phyloP scores from a whole-genome alignment of 2,113 vertebrate species.

The Entosphenus tridentatus region DNA sequence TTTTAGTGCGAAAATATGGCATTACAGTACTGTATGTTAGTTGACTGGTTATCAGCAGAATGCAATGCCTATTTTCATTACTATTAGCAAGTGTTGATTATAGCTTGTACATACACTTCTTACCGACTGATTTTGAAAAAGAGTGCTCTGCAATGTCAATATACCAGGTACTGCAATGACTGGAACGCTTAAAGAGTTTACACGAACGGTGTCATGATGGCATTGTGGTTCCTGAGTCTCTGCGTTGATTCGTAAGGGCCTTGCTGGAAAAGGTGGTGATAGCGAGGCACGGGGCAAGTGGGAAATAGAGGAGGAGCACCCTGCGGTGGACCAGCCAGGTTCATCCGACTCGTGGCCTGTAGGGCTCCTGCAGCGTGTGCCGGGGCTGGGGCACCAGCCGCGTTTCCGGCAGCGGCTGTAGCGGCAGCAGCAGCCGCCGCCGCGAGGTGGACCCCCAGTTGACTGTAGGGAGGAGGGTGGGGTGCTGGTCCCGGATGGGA shows the following conservation, averaged over 20 bases:
- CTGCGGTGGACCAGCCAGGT: conserved; percentile 13
- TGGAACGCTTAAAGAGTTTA: conserved; percentile 24
- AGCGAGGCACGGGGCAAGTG: conserved; percentile 92
- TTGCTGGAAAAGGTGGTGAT: conserved; percentile 97
- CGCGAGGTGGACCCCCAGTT: not conserved
- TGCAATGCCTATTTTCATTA: too few species aligned
- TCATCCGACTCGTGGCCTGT: conserved; percentile 32
- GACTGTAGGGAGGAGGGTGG: not conserved
- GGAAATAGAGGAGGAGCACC: conserved; percentile 73
- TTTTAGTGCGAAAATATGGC: too few species aligned
- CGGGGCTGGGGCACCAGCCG: not conserved
- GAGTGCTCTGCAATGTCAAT: too few species aligned
- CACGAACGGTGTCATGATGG: conserved; percentile 96
- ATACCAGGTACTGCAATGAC: too few species aligned
- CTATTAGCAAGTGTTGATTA: too few species aligned
- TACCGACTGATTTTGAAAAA: too few species aligned
- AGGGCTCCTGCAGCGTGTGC: not conserved
- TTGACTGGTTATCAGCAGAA: too few species aligned
- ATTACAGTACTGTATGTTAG: too few species aligned
- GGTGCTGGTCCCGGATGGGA: not conserved
- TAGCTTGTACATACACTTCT: too few species aligned
- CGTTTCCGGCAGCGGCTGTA: not conserved
- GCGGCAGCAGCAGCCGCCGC: not conserved
- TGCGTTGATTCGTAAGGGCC: conserved; percentile 92
- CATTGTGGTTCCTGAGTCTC: conserved; percentile 80